Base-by-base conservation (phyloP, 2,113 vertebrate genomes). In the Australoheros scitulus region DNA sequence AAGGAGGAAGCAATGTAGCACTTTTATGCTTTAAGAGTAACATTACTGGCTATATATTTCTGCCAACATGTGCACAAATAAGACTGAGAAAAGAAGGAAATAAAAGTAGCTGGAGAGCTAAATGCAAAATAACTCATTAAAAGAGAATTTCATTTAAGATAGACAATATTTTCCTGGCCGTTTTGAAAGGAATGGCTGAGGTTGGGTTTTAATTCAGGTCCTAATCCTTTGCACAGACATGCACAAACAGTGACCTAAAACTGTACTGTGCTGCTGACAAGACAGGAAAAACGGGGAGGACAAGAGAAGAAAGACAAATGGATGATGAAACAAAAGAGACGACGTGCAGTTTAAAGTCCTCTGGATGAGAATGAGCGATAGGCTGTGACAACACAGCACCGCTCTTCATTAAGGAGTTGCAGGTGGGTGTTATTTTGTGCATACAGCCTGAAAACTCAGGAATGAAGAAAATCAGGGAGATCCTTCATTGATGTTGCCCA, bases 1-100 rank as follows among this genome's bases (percentile, higher is more conserved):
- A 79, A 86, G 47, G 43, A 87, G 84, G 86, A 92, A 68, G 85
- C 41, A 83, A 91, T 82, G 88, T 91, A 85, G 90, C 0, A 32
- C 20, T 75, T 86, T 88, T 75, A 43, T 8, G 55, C 36, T 68
- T 29, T 75, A 79, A 76, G 3, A 84, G 50, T 80, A 89, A 83
- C 56, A 43, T 83, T 79, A 74, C 63, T 58, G 15, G 61, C 70
- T 36, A 29, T n/a, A 60, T 17, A 61, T 68, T 50, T 80, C 3
- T 26, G 52, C 11, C 34, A 83, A 65, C 43, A 34, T 4, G 65
- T 75, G 59, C 58, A 80, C 47, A 18, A 60, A 56, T 13, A n/a
- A 22, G 6, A 34, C 20, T 6, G 18, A 77, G 1, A 47, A 56
- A 36, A 76, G 50, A 20, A 76, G 22, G 0, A 43, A 56, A 26